Evolutionary conservation across 1,140 invertebrate genomes (phyloP).

Genomic region (Notospermus geniculatus): DNA sequence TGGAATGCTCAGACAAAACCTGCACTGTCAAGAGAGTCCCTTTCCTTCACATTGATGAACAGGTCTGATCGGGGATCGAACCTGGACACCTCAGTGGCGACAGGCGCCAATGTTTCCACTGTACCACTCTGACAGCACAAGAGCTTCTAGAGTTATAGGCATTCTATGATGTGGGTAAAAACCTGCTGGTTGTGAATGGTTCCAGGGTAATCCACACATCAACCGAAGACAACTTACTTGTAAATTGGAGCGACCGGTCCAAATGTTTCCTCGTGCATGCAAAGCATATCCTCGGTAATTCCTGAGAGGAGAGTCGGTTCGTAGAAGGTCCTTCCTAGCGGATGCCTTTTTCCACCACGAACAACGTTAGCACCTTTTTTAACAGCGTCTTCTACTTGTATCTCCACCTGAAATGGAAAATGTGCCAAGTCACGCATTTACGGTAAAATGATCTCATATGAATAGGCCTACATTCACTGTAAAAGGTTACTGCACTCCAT

Average conservation of each 20-base stretch:
- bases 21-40: no score
- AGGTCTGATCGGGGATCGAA: no score
- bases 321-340: constrained; percentile 77
- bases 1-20: no score
- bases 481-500: no score
- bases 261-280: constrained; percentile 91
- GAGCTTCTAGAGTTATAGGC: constrained; percentile 13
- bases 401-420: constrained; percentile 60
- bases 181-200: constrained; percentile 1
- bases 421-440: no score
- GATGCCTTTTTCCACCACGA: constrained; percentile 71
- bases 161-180: no score
- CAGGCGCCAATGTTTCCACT: no score
- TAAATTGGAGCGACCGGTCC: constrained; percentile 87
- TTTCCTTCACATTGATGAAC: no score
- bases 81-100: background rate
- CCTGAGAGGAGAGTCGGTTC: constrained; percentile 86
- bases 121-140: no score
- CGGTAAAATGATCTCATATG: no score
- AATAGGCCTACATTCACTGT: no score
- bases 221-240: constrained; percentile 62
- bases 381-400: constrained; percentile 80
- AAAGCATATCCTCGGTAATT: constrained; percentile 76
- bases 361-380: constrained; percentile 81
- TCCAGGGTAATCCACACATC: no score